Evolutionary conservation across 2,888 invertebrate species (phyloP), one percentile per base, ranked within the genome.

Genomic region (Drosophila macrothrix): DNA sequence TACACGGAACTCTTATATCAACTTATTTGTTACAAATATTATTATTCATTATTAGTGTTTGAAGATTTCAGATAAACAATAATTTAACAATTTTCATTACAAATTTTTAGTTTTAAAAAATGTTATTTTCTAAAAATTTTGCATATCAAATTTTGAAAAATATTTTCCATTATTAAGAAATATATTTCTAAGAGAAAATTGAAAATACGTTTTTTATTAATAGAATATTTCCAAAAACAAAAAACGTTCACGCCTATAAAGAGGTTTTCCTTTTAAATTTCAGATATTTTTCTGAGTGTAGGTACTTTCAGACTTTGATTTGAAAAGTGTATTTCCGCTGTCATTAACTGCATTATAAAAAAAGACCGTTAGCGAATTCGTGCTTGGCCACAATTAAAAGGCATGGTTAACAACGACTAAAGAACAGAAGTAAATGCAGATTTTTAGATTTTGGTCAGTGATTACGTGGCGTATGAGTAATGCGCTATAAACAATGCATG

Each of bases 391-490:
- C n/a, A 31, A 43, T 58, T 58, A 58, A 43, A 31, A 16, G 16
- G 16, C 16, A 9, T 4, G 22, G 16, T 31, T 43, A 22, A 29
- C 16, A 43, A 43, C 22, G 22, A 31, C 41, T 22, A 41, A 16
- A 31, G 22, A 22, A 7, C 46, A 25, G 1, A 46, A 25, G 46
- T 31, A 58, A 22, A 58, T 58, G 31, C 22, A 58, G 31, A 41
- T 6, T 37, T 28, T 28, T 19, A 39, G 66, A 64, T 73, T 19
- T 41, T 25, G 58, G 25, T 10, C 39, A 43, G 33, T 1, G 69
- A 75, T 80, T 55, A 52, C 62, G 1, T 0, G 50, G 55, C 80
- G 78, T 67, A 76, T 80, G 67, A 53, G 59, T 68, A 72, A 80
- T 78, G 33, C 19, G 29, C 50, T 33, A 37, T 29, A 59, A 37